Base-by-base conservation (phyloP, 2,797 vertebrate species). In the Alosa sapidissima region DNA sequence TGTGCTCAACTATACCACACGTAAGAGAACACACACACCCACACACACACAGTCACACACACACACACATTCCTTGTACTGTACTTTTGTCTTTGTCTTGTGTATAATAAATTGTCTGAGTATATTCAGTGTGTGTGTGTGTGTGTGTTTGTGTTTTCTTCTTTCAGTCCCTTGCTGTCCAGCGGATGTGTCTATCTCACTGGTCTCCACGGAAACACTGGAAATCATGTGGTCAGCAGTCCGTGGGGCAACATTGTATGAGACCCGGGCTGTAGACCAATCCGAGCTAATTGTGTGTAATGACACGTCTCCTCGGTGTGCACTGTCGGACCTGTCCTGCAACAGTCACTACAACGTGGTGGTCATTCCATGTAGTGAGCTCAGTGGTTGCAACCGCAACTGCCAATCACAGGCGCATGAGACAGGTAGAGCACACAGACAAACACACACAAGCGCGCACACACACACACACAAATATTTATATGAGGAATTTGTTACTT, bases 141-240 rank as follows among this genome's bases (percentile, higher is more conserved):
- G 36, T 41, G 14, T 47, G 16, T 47, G 41, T 78, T 16, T 47
- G 6, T 47, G 33, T 21, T 24, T 87, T 1, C 85, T 87, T 1
- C 85, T 86, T 85, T 84, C 92, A 99, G 98, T 97, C 58, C 97
- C 97, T 0, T 99, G 98, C 72, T 98, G 98, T 91, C 97, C 97
- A 8, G 92, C 91, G 7, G 89, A 91, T 48, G 91, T 97, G 5
- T 91, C 89, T 0, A 90, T 96, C 1, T 93, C 91, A 5, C 62
- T 88, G 1, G 92, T 95, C 82, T 96, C 96, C 14, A 89, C 95
- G 0, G 96, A 98, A 90, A 97, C 96, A 0, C 87, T 97, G 86
- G 94, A 95, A 91, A 94, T 98, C 24, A 90, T 28, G 21, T 98
- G 98, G 98, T 91, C 87, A 10, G 89, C 94, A 0, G 96, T 95